Percentiles rank a stretch among this genome's conserved stretches.
Evolutionary conservation across 1,140 invertebrate genomes (phyloP).

Genomic region (Melitaea cinxia): DNA sequence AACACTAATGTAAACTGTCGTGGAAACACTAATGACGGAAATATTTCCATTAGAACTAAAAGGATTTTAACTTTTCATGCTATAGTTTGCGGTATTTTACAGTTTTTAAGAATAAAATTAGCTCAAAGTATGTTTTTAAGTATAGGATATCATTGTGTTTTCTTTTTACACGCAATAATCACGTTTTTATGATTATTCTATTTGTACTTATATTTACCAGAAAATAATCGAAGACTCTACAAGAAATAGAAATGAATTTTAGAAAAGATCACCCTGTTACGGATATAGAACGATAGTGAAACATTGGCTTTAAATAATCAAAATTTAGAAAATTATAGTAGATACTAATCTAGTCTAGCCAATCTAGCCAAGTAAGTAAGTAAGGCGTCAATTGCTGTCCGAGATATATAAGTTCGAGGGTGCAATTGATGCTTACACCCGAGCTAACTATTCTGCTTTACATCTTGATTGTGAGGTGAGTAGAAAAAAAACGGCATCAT

Average conservation of each 20-base stretch:
- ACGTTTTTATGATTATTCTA: slow-evolving; percentile 26
- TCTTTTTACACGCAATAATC: slow-evolving; percentile 25
- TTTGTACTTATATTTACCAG: slow-evolving; percentile 32
- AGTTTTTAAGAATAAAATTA: slow-evolving; percentile 10
- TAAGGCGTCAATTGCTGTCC: no score
- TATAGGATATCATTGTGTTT: slow-evolving; percentile 35
- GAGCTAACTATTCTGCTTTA: no score
- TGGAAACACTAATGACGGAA: slow-evolving; percentile 12
- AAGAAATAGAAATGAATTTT: slow-evolving; percentile 37
- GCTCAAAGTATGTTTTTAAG: slow-evolving; percentile 11
- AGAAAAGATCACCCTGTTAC: background rate
- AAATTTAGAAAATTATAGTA: background rate
- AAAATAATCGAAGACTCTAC: slow-evolving; percentile 34
- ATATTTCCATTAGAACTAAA: slow-evolving; percentile 13
- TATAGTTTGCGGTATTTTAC: background rate
- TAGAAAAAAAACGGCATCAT: no score
- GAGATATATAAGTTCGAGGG: no score
- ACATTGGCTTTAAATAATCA: background rate
- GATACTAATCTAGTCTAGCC: no score
- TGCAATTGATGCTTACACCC: no score
- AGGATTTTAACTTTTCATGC: background rate
- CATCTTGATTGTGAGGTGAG: no score
- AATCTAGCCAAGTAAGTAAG: no score
- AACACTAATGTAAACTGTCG: background rate
- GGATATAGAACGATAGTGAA: background rate